Base-by-base conservation (phyloP, 2,113 vertebrate genomes). In the Chrysemys picta region DNA sequence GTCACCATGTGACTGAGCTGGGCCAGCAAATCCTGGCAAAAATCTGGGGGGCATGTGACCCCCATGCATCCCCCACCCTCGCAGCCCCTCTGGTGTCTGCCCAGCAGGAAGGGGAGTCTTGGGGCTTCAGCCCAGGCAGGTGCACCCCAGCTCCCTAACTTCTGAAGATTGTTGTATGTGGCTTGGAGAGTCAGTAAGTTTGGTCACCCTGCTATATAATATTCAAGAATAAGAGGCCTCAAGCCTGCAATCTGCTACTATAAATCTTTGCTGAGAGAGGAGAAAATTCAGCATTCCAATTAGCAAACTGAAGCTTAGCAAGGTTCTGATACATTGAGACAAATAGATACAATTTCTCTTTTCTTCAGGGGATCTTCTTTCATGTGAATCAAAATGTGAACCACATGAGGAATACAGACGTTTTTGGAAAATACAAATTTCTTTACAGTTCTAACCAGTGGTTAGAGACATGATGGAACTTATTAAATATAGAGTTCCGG, bases 381-480 rank as follows among this genome's bases (percentile, higher is more conserved):
- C 38, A 89, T 86, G 50, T 76, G 22, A 87, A 93, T 81, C 16
- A 45, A 87, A 93, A 89, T 53, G 54, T 50, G 17, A 59, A 69
- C 35, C 62, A 69, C 42, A 76, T 42, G 72, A 89, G n/a, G 10
- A 72, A 93, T 89, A 59, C 11, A 45, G 47, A n/a, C 13, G 49
- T 27, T 80, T 47, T 78, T 78, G 53, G 3, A 49, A 42, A 45
- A 35, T 8, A 69, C 42, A 86, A 83, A 92, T 0, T 75, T 9
- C 27, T 93, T 84, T 91, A 82, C 54, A 89, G 47, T 25, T 89
- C 56, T 82, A 25, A 45, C 89, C 12, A 94, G 86, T 69, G 65
- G 47, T 82, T 10, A 52, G 0, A 65, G 13, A 3, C 22, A 53
- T 2, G 59, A 11, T 5, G 45, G 35, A 94, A 85, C 0, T 0